Base-by-base conservation (phyloP, 1,140 invertebrate genomes). In the Conopomorpha cramerella region DNA sequence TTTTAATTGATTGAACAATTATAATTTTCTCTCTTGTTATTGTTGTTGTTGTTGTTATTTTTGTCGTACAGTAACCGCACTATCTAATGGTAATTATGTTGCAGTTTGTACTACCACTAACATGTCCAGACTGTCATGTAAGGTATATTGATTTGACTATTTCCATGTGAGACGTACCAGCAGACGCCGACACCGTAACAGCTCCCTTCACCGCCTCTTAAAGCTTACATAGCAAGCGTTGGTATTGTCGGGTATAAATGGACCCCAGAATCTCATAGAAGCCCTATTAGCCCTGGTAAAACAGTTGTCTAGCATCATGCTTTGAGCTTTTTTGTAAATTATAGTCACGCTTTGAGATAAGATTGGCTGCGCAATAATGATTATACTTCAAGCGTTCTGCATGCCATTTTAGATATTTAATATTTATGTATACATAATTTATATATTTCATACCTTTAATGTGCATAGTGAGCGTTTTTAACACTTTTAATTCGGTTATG, bases 331-430 rank as follows among this genome's bases (percentile, higher is more conserved):
- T 74, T 73, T 77, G 63, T 73, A 74, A 70, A 73, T 64, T 73
- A 77, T 72, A 74, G 66, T 74, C 70, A 74, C 70, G 73, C 70
- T 77, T 76, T n/a, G n/a, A 64, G 65, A 73, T 72, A 62, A 76
- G 70, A 74, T 73, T 74, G 70, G 70, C 71, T 76, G 71, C 73
- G 68, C 67, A 73, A 76, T 74, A 73, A 74, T 73, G 68, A 74
- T 76, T 73, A 71, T 74, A 73, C 73, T 80, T 82, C 80, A 82
- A 82, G 79, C 79, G 80, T 82, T 82, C 80, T 82, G 80, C 80
- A 82, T 82, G 79, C 73, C 68, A 78, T 68, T 74, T 72, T 71
- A 11, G 66, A 71, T 74, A 63, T 62, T n/a, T n/a, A n/a, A n/a
- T n/a, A n/a, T n/a, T n/a, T n/a, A n/a, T n/a, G n/a, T n/a, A n/a